phyloP scores from a whole-genome alignment of 1,140 invertebrate genomes.

The Heliconius melpomene region DNA sequence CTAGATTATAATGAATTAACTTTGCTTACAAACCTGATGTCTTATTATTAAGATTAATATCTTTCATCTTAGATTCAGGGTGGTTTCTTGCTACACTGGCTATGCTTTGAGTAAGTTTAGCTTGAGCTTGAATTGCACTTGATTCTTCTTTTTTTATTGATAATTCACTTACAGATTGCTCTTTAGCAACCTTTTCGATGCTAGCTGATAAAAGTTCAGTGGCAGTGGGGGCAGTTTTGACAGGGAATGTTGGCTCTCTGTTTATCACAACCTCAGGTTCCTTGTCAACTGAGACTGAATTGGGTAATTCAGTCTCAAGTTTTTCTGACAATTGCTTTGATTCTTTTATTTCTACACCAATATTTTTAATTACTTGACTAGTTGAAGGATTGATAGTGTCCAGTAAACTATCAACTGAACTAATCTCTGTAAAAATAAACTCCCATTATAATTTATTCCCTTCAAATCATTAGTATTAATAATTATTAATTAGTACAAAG shows the following conservation, averaged over 20 bases:
- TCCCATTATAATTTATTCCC: neutral
- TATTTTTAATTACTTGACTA: constrained; percentile 64
- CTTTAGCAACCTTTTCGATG: constrained; percentile 71
- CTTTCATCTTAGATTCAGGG: constrained; percentile 72
- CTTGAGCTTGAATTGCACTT: constrained; percentile 69
- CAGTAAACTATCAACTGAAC: constrained; percentile 68
- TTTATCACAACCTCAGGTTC: constrained; percentile 57
- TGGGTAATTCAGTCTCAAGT: constrained; percentile 50
- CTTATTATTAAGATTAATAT: constrained; percentile 74
- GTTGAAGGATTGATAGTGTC: constrained; percentile 68
- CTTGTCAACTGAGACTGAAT: constrained; percentile 35
- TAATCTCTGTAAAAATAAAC: constrained; percentile 64
- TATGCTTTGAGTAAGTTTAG: constrained; percentile 69
- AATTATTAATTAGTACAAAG: neutral
- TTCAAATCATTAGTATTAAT: neutral
- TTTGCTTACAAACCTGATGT: constrained; percentile 56
- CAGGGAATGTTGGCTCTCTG: constrained; percentile 50
- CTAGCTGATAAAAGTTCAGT: constrained; percentile 67
- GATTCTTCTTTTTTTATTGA: constrained; percentile 47
- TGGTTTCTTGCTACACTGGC: constrained; percentile 61
- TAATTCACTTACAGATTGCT: constrained; percentile 43
- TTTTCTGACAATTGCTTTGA: constrained; percentile 46
- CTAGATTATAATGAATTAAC: neutral
- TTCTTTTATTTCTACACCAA: constrained; percentile 47
- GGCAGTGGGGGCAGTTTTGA: constrained; percentile 51